Percentiles rank a stretch among this genome's conserved stretches.
phyloP scores from a whole-genome alignment of 2,888 invertebrate genomes.

The Celastrina argiolus region DNA sequence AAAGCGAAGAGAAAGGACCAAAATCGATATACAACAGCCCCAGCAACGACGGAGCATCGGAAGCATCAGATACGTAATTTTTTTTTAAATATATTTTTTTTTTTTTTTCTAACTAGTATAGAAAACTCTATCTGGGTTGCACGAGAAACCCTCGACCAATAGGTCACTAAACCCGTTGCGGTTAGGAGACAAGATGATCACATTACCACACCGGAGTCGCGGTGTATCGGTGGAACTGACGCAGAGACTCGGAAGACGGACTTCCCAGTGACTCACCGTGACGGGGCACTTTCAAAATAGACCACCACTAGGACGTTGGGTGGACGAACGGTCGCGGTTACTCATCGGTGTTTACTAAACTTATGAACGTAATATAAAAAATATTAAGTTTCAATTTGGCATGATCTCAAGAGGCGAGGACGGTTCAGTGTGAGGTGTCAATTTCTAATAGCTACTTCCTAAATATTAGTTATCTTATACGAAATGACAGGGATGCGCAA shows the following conservation, averaged over 20 bases:
- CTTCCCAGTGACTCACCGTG: conserved; percentile 15
- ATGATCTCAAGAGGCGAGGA: not conserved
- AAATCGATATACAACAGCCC: too few species aligned
- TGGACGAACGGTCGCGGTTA: not conserved
- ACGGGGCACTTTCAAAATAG: not conserved
- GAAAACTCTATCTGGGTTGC: not conserved
- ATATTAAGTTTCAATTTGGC: not conserved
- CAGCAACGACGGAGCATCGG: too few species aligned
- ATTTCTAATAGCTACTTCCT: too few species aligned
- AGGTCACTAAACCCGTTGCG: not conserved
- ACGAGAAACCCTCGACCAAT: not conserved
- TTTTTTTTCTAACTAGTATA: too few species aligned
- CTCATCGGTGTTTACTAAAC: not conserved
- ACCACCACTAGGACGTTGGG: not conserved
- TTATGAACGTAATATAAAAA: not conserved
- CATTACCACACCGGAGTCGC: not conserved
- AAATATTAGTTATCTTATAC: too few species aligned
- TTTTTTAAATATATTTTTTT: too few species aligned
- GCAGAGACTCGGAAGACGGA: conserved; percentile 10
- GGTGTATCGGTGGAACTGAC: conserved; percentile 1
- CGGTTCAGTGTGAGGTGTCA: too few species aligned
- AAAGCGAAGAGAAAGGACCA: too few species aligned
- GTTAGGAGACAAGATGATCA: not conserved
- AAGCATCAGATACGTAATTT: too few species aligned
- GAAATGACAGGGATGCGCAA: too few species aligned